Evolutionary conservation across 2,888 invertebrate species (phyloP).

Genomic region (Ecdyonurus torrentis): DNA sequence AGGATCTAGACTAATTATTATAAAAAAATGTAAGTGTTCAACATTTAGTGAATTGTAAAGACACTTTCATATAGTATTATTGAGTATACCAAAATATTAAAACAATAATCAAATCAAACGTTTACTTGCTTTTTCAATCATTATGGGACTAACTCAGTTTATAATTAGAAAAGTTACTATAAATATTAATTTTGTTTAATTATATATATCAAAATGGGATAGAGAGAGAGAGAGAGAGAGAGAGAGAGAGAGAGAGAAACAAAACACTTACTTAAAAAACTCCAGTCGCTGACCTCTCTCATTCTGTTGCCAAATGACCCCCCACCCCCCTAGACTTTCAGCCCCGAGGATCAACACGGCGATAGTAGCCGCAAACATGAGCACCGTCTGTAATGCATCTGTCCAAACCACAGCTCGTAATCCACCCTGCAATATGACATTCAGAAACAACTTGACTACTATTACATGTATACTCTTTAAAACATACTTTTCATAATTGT

Average conservation of each 20-base stretch:
- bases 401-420: constrained; percentile 36
- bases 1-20: background rate
- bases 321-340: constrained; percentile 25
- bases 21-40: background rate
- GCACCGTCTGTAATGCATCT: constrained; percentile 31
- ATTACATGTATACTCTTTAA: too few relatives aligned
- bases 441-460: too few relatives aligned
- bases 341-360: constrained; percentile 24
- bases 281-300: constrained; percentile 24
- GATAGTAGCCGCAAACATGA: constrained; percentile 25
- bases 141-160: too few relatives aligned
- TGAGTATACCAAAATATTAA: too few relatives aligned
- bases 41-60: too few relatives aligned
- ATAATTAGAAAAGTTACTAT: background rate
- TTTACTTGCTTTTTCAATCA: too few relatives aligned
- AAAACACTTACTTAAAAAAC: constrained; percentile 22
- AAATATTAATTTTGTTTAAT: background rate
- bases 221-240: too few relatives aligned
- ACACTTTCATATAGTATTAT: too few relatives aligned
- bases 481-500: too few relatives aligned
- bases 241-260: too few relatives aligned
- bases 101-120: too few relatives aligned
- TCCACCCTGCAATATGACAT: constrained; percentile 28
- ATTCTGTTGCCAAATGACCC: constrained; percentile 23
- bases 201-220: background rate